Evolutionary conservation across 2,888 invertebrate genomes (phyloP).

Genomic region (Eupithecia pulchellata): DNA sequence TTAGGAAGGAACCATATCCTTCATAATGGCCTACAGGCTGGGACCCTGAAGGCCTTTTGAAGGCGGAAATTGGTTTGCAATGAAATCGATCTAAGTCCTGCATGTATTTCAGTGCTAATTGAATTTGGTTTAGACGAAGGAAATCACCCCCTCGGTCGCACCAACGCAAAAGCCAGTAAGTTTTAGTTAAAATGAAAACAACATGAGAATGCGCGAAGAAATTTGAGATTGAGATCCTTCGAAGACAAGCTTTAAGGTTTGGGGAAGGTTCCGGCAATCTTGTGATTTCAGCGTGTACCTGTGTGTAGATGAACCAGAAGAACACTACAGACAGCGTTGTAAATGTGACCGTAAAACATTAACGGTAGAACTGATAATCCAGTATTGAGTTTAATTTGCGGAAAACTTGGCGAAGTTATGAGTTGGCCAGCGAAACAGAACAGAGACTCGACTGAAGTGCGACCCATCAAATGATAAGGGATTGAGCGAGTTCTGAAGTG

Average conservation of each 20-base stretch:
- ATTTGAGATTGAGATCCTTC: neutral
- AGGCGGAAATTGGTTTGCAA: neutral
- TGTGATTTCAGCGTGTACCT: neutral
- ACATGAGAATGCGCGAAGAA: neutral
- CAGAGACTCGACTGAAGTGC: neutral
- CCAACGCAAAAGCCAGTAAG: neutral
- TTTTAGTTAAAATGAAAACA: neutral
- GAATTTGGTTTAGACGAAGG: neutral
- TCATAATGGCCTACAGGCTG: neutral
- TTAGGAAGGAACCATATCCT: neutral
- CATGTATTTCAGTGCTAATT: neutral
- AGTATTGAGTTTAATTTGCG: neutral
- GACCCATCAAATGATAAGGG: neutral
- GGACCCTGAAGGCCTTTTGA: neutral
- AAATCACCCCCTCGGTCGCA: neutral
- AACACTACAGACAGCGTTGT: neutral
- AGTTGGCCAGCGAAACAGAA: neutral
- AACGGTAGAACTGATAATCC: neutral
- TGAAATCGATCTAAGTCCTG: neutral
- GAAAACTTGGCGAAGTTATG: neutral
- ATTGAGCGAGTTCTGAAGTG: neutral
- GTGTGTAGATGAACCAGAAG: neutral
- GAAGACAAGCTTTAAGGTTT: neutral
- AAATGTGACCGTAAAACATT: neutral
- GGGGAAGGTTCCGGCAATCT: slow-evolving; percentile 1